phyloP scores from a whole-genome alignment of 1,140 invertebrate genomes.

The Procambarus virginalis region DNA sequence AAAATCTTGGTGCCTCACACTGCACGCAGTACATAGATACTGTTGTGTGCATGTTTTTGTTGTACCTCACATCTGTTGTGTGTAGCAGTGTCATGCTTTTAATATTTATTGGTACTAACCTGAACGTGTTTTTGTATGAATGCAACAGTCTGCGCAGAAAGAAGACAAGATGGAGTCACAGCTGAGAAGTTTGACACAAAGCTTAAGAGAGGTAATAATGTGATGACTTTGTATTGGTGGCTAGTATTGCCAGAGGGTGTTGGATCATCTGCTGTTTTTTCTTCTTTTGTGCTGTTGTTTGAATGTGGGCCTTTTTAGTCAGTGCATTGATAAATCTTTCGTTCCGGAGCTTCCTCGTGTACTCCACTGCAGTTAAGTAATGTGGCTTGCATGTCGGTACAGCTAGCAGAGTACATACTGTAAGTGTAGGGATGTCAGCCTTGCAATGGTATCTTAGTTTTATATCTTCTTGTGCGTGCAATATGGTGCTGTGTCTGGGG shows the following conservation, averaged over 20 bases:
- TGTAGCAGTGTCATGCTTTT: too few relatives aligned
- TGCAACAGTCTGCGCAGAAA: conserved; percentile 90
- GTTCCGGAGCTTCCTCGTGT: too few relatives aligned
- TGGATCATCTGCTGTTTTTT: conserved; percentile 1
- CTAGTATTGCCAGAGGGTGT: neutral
- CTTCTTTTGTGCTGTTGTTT: neutral
- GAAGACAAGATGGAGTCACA: conserved; percentile 96
- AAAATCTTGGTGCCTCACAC: neutral
- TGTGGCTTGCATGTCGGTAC: too few relatives aligned
- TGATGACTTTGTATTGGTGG: neutral
- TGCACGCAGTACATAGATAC: neutral
- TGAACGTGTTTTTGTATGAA: neutral
- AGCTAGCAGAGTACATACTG: too few relatives aligned
- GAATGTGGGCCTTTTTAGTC: neutral
- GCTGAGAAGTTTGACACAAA: conserved; percentile 92
- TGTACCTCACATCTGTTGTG: conserved; percentile 3
- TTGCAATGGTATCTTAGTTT: neutral
- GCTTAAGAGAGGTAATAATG: conserved; percentile 92
- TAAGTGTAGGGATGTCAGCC: neutral
- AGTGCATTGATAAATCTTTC: neutral
- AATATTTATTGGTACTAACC: neutral
- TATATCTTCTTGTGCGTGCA: neutral
- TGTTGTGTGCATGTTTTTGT: neutral
- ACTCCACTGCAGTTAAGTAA: too few relatives aligned
- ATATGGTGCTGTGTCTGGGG: neutral